Percentiles rank a stretch among this genome's conserved stretches.
phyloP scores from a whole-genome alignment of 1,140 invertebrate species.

The Nasonia vitripennis region DNA sequence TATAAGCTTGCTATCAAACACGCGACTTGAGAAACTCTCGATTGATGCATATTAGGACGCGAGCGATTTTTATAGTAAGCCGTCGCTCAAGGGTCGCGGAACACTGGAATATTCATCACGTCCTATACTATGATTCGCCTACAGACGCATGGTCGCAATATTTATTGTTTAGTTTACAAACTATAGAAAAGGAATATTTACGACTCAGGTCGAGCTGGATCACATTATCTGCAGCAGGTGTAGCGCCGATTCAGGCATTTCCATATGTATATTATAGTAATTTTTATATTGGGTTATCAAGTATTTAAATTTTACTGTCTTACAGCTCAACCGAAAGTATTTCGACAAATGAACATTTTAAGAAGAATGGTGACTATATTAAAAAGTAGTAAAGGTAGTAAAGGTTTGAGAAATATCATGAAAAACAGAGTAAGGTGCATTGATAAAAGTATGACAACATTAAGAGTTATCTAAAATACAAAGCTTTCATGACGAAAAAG shows the following conservation, averaged over 20 bases:
- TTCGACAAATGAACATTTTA: no score
- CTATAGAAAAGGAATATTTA: slow-evolving; percentile 52
- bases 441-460: background rate
- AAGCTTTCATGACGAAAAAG: background rate
- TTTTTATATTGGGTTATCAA: slow-evolving; percentile 21
- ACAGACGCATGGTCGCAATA: slow-evolving; percentile 6
- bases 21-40: background rate
- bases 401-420: background rate
- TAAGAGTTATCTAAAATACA: background rate
- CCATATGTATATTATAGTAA: slow-evolving; percentile 5
- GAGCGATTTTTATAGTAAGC: slow-evolving; percentile 14
- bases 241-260: background rate
- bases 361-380: no score
- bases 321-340: no score
- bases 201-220: slow-evolving; percentile 42
- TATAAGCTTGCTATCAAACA: slow-evolving; percentile 37
- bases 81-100: background rate
- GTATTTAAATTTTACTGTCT: background rate
- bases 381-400: no score
- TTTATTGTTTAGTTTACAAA: slow-evolving; percentile 45
- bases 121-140: slow-evolving; percentile 32
- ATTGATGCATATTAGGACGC: slow-evolving; percentile 14
- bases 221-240: slow-evolving; percentile 42
- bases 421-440: background rate
- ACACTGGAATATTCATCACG: slow-evolving; percentile 33